Evolutionary conservation across 2,113 vertebrate species (phyloP).

Genomic region (Seriola quinqueradiata): DNA sequence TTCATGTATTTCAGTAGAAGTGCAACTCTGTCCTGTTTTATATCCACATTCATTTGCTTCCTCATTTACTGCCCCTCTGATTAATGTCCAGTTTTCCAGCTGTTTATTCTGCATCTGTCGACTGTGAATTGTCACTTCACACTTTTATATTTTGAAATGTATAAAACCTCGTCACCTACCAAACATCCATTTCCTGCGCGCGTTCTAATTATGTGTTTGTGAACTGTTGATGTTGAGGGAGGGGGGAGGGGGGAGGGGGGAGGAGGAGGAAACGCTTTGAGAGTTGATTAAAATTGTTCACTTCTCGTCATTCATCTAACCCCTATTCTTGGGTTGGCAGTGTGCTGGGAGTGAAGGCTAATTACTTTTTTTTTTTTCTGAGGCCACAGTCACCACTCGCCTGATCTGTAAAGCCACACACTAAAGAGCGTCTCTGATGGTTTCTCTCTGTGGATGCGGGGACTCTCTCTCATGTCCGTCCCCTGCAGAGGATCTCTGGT

Average conservation of each 20-base stretch:
- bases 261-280: conserved; percentile 51
- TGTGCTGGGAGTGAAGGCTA: conserved; percentile 66
- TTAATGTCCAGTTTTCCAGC: conserved; percentile 25
- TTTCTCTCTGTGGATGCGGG: conserved; percentile 61
- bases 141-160: conserved; percentile 71
- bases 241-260: neutral
- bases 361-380: conserved; percentile 61
- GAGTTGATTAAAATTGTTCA: conserved; percentile 75
- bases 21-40: conserved; percentile 33
- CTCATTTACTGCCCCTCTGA: conserved; percentile 18
- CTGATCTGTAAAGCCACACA: conserved; percentile 73
- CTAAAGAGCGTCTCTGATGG: conserved; percentile 71
- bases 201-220: conserved; percentile 64
- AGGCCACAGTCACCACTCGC: conserved; percentile 65
- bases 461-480: conserved; percentile 66
- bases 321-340: conserved; percentile 63
- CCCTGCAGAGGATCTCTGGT: conserved; percentile 35
- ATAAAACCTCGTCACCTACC: conserved; percentile 69
- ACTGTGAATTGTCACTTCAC: conserved; percentile 77
- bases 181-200: conserved; percentile 72
- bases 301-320: conserved; percentile 72
- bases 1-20: conserved; percentile 31
- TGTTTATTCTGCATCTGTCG: conserved; percentile 42
- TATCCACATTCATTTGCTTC: conserved; percentile 16
- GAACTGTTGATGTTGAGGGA: conserved; percentile 61